Evolutionary conservation across 2,113 vertebrate genomes (phyloP), one percentile per base, ranked within the genome.

Genomic region (Phoenicopterus ruber): DNA sequence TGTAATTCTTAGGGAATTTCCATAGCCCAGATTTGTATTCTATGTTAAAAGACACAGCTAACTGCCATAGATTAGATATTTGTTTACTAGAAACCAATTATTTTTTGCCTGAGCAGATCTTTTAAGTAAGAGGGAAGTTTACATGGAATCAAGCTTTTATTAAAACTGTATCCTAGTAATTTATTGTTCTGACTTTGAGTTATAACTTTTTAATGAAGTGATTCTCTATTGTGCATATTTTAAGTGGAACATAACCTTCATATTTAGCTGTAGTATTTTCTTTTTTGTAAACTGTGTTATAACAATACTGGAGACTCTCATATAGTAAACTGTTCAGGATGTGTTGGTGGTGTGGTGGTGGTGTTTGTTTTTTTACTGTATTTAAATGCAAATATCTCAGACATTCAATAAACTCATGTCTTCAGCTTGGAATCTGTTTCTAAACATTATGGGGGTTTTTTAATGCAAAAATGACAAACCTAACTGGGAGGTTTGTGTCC

Each of bases 391-490:
- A 84, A 94, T 54, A 57, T 97, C 73, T 97, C 93, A 93, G 44
- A 89, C n/a, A 76, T 82, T 90, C 77, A 98, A 97, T 98, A 98
- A 98, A 98, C 65, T 93, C 18, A 4, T 69, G 88, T 91, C 67
- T 93, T 98, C 74, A 97, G 90, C 55, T 96, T 91, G 52, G 42
- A 57, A n/a, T 55, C 22, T n/a, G 6, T 69, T 95, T 54, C 42
- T 91, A 44, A 54, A 80, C 20, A 71, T 77, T 36, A n/a, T 69
- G 10, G 7, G 5, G 8, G 2, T 16, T 16, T 38, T 57, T 42
- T 11, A 58, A 62, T 62, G 36, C 32, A 88, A 66, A 89, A 61
- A 14, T 16, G 0, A 34, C 47, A 57, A 74, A 59, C 20, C 24
- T 38, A 40, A 61, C 5, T 71, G 22, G 10, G 61, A 58, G 17